Conservation (phyloP, 2,888 invertebrate species). For the Tenthredo mesomela region DNA sequence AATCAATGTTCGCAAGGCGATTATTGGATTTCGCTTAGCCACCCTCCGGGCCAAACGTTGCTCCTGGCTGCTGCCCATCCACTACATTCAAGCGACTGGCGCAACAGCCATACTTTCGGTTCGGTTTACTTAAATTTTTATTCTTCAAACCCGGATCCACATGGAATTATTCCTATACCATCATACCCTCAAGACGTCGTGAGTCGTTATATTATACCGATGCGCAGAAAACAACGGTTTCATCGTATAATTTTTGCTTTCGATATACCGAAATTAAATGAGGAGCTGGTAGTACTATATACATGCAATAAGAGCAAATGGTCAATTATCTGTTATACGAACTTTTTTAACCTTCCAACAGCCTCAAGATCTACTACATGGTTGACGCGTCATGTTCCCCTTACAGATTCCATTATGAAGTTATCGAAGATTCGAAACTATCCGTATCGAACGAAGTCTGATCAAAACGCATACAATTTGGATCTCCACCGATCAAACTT, state of each 20-base stretch:
- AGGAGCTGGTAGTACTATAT: too few relatives aligned
- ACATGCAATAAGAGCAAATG: background rate
- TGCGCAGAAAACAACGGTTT: background rate
- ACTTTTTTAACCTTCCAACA: too few relatives aligned
- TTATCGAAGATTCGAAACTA: background rate
- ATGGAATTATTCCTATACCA: background rate
- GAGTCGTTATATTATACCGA: background rate
- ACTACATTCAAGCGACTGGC: background rate
- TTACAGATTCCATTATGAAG: background rate
- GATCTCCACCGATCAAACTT: too few relatives aligned
- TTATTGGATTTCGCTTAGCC: conserved; percentile 74
- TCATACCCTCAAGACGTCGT: background rate
- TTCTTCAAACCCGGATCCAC: conserved; percentile 14
- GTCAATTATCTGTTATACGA: too few relatives aligned
- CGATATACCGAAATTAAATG: background rate
- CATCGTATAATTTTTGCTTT: background rate
- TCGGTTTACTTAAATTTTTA: conserved; percentile 48
- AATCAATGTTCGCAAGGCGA: conserved; percentile 64
- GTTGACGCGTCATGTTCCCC: too few relatives aligned
- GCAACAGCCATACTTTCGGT: conserved; percentile 32
- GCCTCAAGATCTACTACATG: too few relatives aligned
- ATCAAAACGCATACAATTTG: background rate
- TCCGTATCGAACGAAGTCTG: too few relatives aligned
- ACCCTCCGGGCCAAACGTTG: conserved; percentile 33
- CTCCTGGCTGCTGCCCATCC: background rate